Evolutionary conservation across 2,113 vertebrate genomes (phyloP), one percentile per base, ranked within the genome.

Genomic region (Poecile atricapillus): DNA sequence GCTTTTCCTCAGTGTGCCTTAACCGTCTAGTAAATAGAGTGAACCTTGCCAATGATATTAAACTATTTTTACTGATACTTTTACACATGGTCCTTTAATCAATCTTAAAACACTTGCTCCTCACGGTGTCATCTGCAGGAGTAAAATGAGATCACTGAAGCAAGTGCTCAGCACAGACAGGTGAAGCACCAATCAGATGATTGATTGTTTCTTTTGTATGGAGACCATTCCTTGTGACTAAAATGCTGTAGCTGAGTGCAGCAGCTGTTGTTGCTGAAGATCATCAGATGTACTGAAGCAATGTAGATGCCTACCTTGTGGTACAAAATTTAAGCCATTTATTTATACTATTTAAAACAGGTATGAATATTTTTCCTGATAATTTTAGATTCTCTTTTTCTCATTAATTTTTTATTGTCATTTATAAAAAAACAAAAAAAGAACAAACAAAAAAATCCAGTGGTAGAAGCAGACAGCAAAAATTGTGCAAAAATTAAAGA

Each of bases 191-290:
- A 58, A 21, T 22, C 28, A 62, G 31, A n/a, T 10, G 10, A 14
- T 0, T 44, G 28, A 33, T 35, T 11, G 2, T 44, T 64, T 83
- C 35, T 71, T 89, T 87, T 43, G 11, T 41, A 11, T 28, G 13
- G 14, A 63, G 4, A 30, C 3, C 0, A 0, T 75, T 85, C 4
- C 43, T 59, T 59, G 5, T 20, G 52, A 76, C 27, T 15, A 67
- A 79, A 68, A 35, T 17, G 5, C 35, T 82, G 55, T 23, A 67
- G 14, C 33, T 62, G 7, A 49, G 10, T 44, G 9, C 13, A 65
- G 30, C 37, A 59, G 20, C 27, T 78, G 20, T 8, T 79, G 11
- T 35, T 92, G 44, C 16, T 14, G 10, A 89, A 82, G 47, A 33
- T 64, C 60, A 44, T 24, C 35, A 89, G 67, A 44, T 67, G 41